Percentiles rank a stretch among this genome's conserved stretches.
phyloP scores from a whole-genome alignment of 1,140 invertebrate genomes.

The Babylonia areolata region DNA sequence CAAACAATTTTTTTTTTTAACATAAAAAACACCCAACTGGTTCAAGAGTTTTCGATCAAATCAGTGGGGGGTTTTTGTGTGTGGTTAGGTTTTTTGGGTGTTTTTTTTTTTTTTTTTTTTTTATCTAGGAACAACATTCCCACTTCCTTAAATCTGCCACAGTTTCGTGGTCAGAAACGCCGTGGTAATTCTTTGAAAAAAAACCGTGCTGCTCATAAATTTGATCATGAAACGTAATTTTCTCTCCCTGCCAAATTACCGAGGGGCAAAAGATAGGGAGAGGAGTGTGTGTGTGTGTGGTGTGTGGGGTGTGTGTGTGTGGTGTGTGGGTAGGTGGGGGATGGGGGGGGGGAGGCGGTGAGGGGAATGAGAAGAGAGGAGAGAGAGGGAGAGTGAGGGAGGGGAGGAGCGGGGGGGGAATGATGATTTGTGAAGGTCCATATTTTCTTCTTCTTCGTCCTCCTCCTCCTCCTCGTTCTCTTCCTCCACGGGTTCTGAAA shows the following conservation, averaged over 20 bases:
- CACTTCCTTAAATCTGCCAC: neutral
- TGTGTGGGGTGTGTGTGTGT: too few species aligned
- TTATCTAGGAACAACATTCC: neutral
- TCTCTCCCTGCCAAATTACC: slow-evolving; percentile 7
- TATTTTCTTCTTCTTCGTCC: neutral
- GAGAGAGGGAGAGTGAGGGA: neutral
- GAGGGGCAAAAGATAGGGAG: neutral
- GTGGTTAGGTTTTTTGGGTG: too few species aligned
- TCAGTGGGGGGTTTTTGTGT: too few species aligned
- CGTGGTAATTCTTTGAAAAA: neutral
- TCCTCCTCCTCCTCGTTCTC: too few species aligned
- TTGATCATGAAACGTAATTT: slow-evolving; percentile 26
- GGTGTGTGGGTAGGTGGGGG: too few species aligned
- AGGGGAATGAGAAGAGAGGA: too few species aligned
- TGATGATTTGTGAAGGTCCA: slow-evolving; percentile 6
- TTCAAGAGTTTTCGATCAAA: neutral
- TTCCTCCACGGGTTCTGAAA: neutral
- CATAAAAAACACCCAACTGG: neutral
- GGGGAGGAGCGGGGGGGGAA: neutral
- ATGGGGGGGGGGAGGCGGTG: too few species aligned
- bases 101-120: neutral
- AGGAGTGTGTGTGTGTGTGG: too few species aligned
- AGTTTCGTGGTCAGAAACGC: neutral
- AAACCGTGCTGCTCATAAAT: slow-evolving; percentile 11
- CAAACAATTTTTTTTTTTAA: too few species aligned